A percentile compares a stretch with the other conserved stretches of the same genome.
Conservation (phyloP, 2,888 invertebrate genomes). For the Anodontia alba region DNA sequence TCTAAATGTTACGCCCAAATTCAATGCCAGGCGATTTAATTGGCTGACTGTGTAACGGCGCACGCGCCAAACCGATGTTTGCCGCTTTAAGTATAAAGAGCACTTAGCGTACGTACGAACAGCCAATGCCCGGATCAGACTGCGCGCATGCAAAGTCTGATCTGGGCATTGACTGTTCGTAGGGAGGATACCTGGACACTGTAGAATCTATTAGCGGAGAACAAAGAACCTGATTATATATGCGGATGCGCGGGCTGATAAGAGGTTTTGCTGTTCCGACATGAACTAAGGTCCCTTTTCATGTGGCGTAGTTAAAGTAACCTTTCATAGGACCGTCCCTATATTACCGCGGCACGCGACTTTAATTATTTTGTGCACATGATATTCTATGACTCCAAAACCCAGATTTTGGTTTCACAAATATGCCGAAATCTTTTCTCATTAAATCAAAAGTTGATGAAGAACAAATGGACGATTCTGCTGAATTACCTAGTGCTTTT, state of each 20-base stretch:
- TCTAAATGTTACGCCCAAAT: neutral
- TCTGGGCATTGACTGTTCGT: too few species aligned
- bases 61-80: neutral
- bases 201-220: too few species aligned
- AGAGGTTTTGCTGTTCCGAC: too few species aligned
- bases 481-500: constrained; percentile 58
- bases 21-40: neutral
- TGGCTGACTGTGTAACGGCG: constrained; percentile 2
- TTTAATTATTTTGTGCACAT: constrained; percentile 21
- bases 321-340: too few species aligned
- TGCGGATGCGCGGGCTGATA: too few species aligned
- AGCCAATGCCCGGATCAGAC: too few species aligned
- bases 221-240: too few species aligned
- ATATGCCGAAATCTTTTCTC: constrained; percentile 61
- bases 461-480: constrained; percentile 9
- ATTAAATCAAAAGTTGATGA: constrained; percentile 36
- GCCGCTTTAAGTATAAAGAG: constrained; percentile 2
- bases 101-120: too few species aligned
- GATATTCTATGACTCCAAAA: neutral
- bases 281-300: too few species aligned
- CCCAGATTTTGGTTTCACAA: neutral
- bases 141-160: too few species aligned
- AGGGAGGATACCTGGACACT: too few species aligned
- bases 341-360: constrained; percentile 32
- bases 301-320: too few species aligned